Percentiles rank a stretch among this genome's conserved stretches.
phyloP scores from a whole-genome alignment of 2,888 invertebrate genomes.

The Rosalia funebris region DNA sequence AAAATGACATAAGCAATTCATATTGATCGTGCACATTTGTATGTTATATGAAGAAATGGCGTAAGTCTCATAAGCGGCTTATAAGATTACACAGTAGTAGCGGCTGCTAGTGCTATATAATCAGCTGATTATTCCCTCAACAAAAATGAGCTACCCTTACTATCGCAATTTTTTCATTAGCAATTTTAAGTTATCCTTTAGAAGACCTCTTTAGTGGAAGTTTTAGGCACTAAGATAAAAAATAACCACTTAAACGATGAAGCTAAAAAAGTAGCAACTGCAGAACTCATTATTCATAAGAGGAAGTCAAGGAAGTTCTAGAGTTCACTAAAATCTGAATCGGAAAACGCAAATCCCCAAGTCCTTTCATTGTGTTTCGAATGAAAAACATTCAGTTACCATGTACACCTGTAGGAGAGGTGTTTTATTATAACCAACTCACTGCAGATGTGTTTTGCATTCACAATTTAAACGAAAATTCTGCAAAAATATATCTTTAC shows the following conservation, averaged over 20 bases:
- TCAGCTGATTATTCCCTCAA: too few relatives aligned
- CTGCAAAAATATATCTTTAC: too few relatives aligned
- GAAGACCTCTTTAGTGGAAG: neutral
- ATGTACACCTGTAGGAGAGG: too few relatives aligned
- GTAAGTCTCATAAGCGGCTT: neutral
- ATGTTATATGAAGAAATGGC: neutral
- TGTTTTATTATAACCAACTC: too few relatives aligned
- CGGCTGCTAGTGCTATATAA: neutral
- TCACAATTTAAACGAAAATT: too few relatives aligned
- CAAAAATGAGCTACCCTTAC: neutral
- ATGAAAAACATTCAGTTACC: too few relatives aligned
- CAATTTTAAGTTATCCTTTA: neutral
- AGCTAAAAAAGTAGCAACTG: slow-evolving; percentile 4
- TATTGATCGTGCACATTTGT: neutral
- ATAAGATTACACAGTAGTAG: neutral
- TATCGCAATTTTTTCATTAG: neutral
- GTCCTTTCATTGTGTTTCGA: too few relatives aligned
- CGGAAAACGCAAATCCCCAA: too few relatives aligned
- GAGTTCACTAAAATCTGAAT: too few relatives aligned
- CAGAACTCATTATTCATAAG: slow-evolving; percentile 20
- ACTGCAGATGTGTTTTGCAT: too few relatives aligned
- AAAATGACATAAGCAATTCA: neutral
- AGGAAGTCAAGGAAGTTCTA: too few relatives aligned
- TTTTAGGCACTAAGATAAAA: neutral
- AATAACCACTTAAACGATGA: neutral